Evolutionary conservation across 1,140 invertebrate species (phyloP).

Genomic region (Drosophila tropicalis): DNA sequence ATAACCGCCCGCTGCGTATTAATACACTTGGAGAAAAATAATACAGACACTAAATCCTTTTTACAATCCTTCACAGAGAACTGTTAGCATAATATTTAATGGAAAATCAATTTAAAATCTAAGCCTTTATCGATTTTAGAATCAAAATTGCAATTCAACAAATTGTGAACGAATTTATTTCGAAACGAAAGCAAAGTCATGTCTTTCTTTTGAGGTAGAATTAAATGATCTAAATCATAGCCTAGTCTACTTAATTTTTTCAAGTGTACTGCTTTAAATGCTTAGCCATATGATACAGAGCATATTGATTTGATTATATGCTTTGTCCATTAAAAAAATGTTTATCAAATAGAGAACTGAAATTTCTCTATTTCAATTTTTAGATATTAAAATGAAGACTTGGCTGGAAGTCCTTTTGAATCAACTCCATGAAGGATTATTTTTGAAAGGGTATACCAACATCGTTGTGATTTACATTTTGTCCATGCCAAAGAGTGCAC

Average conservation of each 20-base stretch:
- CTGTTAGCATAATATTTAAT: too few relatives aligned
- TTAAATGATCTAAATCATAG: too few relatives aligned
- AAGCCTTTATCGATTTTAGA: too few relatives aligned
- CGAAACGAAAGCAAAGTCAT: too few relatives aligned
- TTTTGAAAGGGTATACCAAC: neutral
- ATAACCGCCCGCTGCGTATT: slow-evolving; percentile 75
- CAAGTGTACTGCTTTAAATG: neutral
- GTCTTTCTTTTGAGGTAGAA: too few relatives aligned
- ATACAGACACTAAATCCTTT: neutral
- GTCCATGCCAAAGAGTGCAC: neutral
- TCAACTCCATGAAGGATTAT: neutral
- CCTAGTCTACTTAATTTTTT: neutral
- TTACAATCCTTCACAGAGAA: too few relatives aligned
- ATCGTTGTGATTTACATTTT: neutral
- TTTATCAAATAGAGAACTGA: neutral
- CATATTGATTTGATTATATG: neutral
- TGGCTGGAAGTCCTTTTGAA: too few relatives aligned
- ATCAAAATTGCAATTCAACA: too few relatives aligned
- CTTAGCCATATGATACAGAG: neutral
- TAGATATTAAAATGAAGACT: too few relatives aligned
- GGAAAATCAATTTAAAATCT: too few relatives aligned
- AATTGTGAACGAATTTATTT: too few relatives aligned
- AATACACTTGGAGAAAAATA: slow-evolving; percentile 37
- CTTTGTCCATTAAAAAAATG: neutral
- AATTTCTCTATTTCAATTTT: neutral